phyloP scores from a whole-genome alignment of 2,113 vertebrate genomes.

The Bagarius yarrelli region DNA sequence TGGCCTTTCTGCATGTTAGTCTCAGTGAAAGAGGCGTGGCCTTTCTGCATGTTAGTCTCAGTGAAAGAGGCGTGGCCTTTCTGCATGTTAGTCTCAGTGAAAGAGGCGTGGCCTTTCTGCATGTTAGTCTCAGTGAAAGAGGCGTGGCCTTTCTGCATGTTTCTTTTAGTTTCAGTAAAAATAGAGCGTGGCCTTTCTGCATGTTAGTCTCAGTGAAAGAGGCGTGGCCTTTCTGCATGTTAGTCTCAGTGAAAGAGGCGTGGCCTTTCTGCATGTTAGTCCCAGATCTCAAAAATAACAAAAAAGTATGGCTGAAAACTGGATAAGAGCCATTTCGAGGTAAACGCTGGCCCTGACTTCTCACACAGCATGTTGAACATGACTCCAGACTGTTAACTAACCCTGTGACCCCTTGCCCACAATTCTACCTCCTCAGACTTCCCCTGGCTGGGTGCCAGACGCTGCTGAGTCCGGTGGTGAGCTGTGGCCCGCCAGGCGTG shows the following conservation, averaged over 20 bases:
- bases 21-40: neutral
- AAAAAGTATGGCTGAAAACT: neutral
- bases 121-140: neutral
- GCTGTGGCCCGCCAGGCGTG: slow-evolving; percentile 95
- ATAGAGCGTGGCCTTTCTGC: too few species aligned
- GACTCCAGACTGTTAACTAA: neutral
- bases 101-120: neutral
- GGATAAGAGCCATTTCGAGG: neutral
- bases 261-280: neutral
- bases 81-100: neutral
- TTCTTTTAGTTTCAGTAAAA: neutral
- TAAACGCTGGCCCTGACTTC: neutral
- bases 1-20: neutral
- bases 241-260: neutral
- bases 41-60: neutral
- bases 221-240: neutral
- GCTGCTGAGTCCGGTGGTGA: slow-evolving; percentile 92
- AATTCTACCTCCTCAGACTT: slow-evolving; percentile 73
- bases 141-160: neutral
- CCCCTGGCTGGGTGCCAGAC: slow-evolving; percentile 95
- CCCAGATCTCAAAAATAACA: neutral
- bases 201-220: neutral
- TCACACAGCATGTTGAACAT: neutral
- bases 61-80: too few species aligned
- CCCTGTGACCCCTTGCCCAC: neutral